A percentile compares a stretch with the other conserved stretches of the same genome.
Evolutionary conservation across 2,113 vertebrate species (phyloP).

Genomic region (Reinhardtius hippoglossoides): DNA sequence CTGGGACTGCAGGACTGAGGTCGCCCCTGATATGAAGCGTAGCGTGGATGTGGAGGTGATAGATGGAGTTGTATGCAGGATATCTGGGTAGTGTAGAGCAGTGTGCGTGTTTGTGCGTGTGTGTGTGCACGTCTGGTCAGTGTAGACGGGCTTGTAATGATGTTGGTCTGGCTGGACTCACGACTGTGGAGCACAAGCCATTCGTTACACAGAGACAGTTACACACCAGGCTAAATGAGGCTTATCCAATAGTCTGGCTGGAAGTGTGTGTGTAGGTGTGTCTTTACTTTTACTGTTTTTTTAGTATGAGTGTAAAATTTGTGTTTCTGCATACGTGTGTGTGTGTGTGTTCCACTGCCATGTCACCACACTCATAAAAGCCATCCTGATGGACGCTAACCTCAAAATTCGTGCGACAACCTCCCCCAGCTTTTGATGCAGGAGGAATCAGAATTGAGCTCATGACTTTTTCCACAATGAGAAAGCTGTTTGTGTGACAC

Average conservation of each 20-base stretch:
- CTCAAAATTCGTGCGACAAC: slow-evolving; percentile 43
- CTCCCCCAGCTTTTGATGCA: slow-evolving; percentile 43
- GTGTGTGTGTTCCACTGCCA: slow-evolving; percentile 1
- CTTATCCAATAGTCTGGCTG: slow-evolving; percentile 70
- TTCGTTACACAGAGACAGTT: slow-evolving; percentile 74
- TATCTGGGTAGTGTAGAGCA: slow-evolving; percentile 61
- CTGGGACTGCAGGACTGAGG: slow-evolving; percentile 29
- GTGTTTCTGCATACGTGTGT: not conserved
- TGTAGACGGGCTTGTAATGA: slow-evolving; percentile 46
- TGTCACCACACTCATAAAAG: slow-evolving; percentile 54
- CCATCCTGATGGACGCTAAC: slow-evolving; percentile 43
- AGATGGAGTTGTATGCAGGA: slow-evolving; percentile 69
- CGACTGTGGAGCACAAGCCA: slow-evolving; percentile 63
- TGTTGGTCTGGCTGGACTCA: slow-evolving; percentile 55
- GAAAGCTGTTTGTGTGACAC: slow-evolving; percentile 77
- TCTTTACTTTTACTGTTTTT: slow-evolving; percentile 29
- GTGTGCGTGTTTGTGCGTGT: slow-evolving; percentile 28
- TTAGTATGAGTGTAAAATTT: slow-evolving; percentile 42
- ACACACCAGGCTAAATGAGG: slow-evolving; percentile 77
- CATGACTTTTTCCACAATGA: slow-evolving; percentile 79
- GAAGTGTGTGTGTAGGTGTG: slow-evolving; percentile 64
- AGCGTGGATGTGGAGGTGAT: slow-evolving; percentile 56
- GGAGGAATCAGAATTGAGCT: slow-evolving; percentile 54
- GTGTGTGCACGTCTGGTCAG: slow-evolving; percentile 48
- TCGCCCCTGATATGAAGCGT: slow-evolving; percentile 39